These are phyloP conservation scores for Calephelis nemesis DNA, from an alignment of 1,140 invertebrate species.

Conservation along the genomic window DNA sequence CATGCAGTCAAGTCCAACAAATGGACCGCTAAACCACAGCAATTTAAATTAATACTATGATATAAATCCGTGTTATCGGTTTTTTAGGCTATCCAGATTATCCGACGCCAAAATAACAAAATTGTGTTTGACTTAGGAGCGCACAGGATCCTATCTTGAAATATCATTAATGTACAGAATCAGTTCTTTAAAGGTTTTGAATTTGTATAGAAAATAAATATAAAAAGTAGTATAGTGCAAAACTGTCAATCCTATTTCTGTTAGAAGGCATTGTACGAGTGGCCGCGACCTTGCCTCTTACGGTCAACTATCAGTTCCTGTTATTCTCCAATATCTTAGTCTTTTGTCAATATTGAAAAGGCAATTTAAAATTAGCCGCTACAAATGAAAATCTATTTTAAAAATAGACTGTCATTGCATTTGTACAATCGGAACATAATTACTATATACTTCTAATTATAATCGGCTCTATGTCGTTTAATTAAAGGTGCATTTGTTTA, in stretches of 20 bases:
- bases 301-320: conserved; percentile 58
- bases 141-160: too few species aligned
- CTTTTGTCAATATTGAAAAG: conserved; percentile 4
- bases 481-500: neutral
- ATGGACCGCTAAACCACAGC: too few species aligned
- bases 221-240: neutral
- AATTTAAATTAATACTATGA: too few species aligned
- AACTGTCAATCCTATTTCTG: conserved; percentile 26
- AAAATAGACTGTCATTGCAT: conserved; percentile 10
- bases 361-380: neutral
- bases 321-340: conserved; percentile 23
- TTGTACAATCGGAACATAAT: neutral
- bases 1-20: too few species aligned
- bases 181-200: too few species aligned
- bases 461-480: neutral
- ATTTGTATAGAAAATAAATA: too few species aligned
- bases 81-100: too few species aligned
- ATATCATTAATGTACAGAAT: too few species aligned
- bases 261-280: conserved; percentile 59
- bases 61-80: too few species aligned
- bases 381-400: neutral
- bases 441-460: neutral
- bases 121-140: too few species aligned
- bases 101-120: too few species aligned
- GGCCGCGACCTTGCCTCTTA: conserved; percentile 62